Evolutionary conservation across 2,797 vertebrate genomes (phyloP).

Genomic region (Eulemur rubriventer): DNA sequence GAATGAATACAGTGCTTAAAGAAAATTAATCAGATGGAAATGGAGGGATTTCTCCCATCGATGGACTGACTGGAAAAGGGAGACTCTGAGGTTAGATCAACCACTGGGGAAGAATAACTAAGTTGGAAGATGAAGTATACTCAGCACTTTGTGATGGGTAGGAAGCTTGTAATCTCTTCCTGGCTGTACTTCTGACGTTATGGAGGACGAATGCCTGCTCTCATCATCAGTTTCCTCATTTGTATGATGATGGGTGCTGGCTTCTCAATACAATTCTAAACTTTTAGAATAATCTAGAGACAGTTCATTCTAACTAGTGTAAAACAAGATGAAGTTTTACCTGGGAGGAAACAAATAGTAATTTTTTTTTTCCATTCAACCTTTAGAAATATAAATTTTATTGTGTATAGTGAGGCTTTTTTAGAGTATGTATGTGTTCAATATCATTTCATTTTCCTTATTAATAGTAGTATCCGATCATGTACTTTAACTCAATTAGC

Average conservation of each 20-base stretch:
- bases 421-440: not conserved
- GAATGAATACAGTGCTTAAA: not conserved
- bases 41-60: not conserved
- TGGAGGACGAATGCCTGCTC: not conserved
- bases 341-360: not conserved
- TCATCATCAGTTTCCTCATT: not conserved
- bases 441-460: not conserved
- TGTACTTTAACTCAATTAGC: not conserved
- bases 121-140: not conserved
- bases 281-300: not conserved
- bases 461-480: not conserved
- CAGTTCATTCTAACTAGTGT: not conserved
- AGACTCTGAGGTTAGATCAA: not conserved
- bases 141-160: not conserved
- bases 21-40: not conserved
- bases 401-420: not conserved
- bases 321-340: not conserved
- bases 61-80: not conserved
- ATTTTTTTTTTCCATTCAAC: not conserved
- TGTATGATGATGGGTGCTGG: not conserved
- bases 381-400: not conserved
- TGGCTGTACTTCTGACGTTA: not conserved
- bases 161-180: not conserved
- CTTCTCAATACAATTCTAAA: not conserved
- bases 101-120: not conserved